Percentiles rank a stretch among this genome's conserved stretches.
Conservation (phyloP, 1,140 invertebrate species). For the Drosophila gunungcola region DNA sequence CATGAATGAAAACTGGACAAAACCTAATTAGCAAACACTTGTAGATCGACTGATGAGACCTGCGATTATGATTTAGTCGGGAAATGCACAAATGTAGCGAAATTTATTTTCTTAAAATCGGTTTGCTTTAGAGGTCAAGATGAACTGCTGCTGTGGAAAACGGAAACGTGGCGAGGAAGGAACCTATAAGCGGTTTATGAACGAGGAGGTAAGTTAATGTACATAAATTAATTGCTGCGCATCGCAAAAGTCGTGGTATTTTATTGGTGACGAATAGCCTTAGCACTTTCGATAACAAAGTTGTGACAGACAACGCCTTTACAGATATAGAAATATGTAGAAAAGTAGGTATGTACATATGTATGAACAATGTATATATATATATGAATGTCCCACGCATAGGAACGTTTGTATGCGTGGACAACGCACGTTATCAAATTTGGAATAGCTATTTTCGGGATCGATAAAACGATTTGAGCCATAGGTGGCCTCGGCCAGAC, state of each 20-base stretch:
- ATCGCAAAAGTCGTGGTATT: neutral
- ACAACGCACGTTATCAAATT: conserved; percentile 22
- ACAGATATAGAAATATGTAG: conserved; percentile 7
- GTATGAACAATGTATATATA: neutral
- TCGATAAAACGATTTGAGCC: conserved; percentile 21
- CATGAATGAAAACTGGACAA: neutral
- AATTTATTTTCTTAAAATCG: neutral
- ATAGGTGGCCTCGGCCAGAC: conserved; percentile 18
- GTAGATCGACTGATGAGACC: conserved; percentile 3
- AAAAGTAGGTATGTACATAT: neutral
- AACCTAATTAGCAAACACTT: neutral
- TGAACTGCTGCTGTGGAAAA: conserved; percentile 54
- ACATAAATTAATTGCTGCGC: neutral
- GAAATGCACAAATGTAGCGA: neutral
- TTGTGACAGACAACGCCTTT: neutral
- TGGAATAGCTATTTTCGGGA: conserved; percentile 19
- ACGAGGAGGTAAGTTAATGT: conserved; percentile 48
- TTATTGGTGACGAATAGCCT: conserved; percentile 1
- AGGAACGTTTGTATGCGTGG: neutral
- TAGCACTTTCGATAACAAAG: neutral
- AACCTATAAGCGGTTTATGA: conserved; percentile 6
- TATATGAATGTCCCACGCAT: conserved; percentile 1
- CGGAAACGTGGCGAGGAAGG: conserved; percentile 30
- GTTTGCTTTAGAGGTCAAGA: neutral
- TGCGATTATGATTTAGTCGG: neutral